phyloP scores from a whole-genome alignment of 2,113 vertebrate species.

The Lepus europaeus region DNA sequence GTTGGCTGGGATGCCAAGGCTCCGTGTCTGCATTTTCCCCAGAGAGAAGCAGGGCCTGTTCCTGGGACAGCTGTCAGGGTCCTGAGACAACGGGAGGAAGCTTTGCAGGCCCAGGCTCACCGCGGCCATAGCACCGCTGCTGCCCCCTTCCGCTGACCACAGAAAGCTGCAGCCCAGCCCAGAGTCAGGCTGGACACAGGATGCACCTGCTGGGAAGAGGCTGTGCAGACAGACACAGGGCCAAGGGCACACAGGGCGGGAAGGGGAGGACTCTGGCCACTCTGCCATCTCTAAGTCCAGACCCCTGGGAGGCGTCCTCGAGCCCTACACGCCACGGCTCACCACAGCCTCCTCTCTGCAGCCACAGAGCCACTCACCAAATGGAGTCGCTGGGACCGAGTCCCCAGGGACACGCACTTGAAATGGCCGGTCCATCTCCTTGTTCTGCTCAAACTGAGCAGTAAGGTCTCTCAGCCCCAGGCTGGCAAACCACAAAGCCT shows the following conservation, averaged over 20 bases:
- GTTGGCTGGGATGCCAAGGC: neutral
- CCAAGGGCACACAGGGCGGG: neutral
- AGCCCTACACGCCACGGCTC: neutral
- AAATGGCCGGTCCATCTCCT: neutral
- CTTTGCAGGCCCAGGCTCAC: neutral
- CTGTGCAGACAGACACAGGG: neutral
- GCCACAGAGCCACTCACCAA: neutral
- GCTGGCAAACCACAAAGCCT: neutral
- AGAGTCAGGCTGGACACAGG: neutral
- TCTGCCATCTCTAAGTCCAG: neutral
- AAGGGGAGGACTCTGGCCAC: neutral
- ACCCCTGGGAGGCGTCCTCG: neutral
- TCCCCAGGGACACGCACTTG: neutral
- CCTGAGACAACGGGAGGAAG: neutral
- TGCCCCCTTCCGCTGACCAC: neutral
- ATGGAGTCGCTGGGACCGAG: neutral
- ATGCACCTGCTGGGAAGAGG: neutral
- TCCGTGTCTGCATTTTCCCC: neutral
- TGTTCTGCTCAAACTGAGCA: neutral
- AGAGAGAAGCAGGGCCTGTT: neutral
- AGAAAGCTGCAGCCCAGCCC: neutral
- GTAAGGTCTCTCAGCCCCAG: neutral
- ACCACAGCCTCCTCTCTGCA: neutral
- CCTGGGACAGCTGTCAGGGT: neutral
- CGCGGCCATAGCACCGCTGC: neutral